Evolutionary conservation across 1,140 invertebrate species (phyloP).

Genomic region (Diachasmimorpha longicaudata): DNA sequence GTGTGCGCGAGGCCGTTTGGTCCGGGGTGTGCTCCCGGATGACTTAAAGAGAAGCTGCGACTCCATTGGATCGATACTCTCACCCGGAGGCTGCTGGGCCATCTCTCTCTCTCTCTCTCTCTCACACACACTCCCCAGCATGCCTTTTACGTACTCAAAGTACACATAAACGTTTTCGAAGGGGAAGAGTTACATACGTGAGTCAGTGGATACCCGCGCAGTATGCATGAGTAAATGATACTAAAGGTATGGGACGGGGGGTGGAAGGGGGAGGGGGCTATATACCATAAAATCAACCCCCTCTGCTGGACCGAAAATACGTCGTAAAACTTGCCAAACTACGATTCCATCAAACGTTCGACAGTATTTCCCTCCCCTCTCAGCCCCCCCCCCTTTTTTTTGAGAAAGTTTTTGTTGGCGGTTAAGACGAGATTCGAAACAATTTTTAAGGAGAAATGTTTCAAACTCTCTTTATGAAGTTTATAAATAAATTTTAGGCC

Average conservation of each 20-base stretch:
- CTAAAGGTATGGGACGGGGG: not conserved
- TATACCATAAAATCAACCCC: constrained; percentile 10
- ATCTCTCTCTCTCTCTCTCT: too few relatives aligned
- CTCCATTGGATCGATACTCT: constrained; percentile 55
- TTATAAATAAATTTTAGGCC: not conserved
- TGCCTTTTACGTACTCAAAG: not conserved
- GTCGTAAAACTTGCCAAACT: constrained; percentile 22
- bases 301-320: constrained; percentile 6
- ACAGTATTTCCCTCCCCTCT: not conserved
- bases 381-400: not conserved
- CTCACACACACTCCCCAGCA: too few relatives aligned
- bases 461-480: not conserved
- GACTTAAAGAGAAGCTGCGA: constrained; percentile 62
- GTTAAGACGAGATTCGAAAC: not conserved
- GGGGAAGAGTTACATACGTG: not conserved
- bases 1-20: constrained; percentile 24
- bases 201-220: not conserved
- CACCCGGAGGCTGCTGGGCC: constrained; percentile 2
- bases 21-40: constrained; percentile 42
- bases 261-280: too few relatives aligned
- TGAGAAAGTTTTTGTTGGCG: not conserved
- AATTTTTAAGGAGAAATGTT: not conserved
- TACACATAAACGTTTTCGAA: not conserved
- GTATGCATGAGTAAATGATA: not conserved
- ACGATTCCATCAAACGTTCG: constrained; percentile 9